Base-by-base conservation (phyloP, 1,140 invertebrate genomes). In the Penaeus indicus region DNA sequence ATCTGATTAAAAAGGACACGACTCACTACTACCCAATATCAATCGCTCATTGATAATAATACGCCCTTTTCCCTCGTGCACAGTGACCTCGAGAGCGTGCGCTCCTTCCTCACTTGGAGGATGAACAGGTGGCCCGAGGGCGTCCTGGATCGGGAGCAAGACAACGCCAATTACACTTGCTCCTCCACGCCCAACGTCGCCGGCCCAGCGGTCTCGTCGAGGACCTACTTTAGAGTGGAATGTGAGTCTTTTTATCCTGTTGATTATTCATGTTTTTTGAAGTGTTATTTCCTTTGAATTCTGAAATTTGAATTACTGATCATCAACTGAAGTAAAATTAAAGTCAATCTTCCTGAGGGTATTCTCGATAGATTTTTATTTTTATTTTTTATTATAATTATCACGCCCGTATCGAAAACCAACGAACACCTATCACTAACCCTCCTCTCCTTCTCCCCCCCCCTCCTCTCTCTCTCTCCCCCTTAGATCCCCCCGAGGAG, bases 51-150 rank as follows among this genome's bases (percentile, higher is more conserved):
- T 60, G 3, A 7, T 42, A 27, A 25, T 54, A 11, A n/a, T 16
- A n/a, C 38, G 13, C 25, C 47, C 47, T 85, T 38, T 84, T 18
- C 47, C 22, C 47, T 54, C 77, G 47, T 32, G 16, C n/a, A 13
- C 27, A 97, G 97, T 91, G 96, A 97, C 92, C 97, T 98, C 92
- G 96, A 97, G 93, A 97, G 97, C 61, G 95, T 97, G 32, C 94
- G 96, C 85, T 97, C 96, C 13, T 96, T 95, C 75, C 93, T 98
- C 92, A 95, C 96, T 64, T 95, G 94, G 94, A 97, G 97, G 93
- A 95, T 98, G 94, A 94, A 95, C 2, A 95, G 95, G 63, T 97
- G 97, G 96, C 95, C 97, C 1, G 95, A 95, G 62, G 94, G 95
- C 69, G 95, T 95, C 90, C 94, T 98, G 69, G 96, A 97, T 91